Conservation (phyloP, 2,113 vertebrate genomes). For the Pseudopipra pipra region DNA sequence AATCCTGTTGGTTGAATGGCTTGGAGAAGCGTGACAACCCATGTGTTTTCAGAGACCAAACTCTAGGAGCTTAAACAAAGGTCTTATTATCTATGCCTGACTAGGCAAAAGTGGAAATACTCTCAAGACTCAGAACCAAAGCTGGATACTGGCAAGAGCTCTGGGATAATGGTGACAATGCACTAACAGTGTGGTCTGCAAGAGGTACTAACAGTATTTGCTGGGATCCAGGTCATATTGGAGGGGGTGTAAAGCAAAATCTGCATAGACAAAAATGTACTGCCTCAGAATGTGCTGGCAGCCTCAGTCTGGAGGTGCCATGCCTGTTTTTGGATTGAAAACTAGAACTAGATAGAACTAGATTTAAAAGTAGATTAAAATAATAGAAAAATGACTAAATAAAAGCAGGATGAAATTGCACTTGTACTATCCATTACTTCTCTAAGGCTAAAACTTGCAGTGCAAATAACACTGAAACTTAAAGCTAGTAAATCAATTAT, state of each 20-base stretch:
- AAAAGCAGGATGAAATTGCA: neutral
- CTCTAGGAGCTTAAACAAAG: constrained; percentile 8
- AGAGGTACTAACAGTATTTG: neutral
- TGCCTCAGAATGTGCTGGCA: neutral
- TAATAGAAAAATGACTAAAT: neutral
- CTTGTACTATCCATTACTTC: neutral
- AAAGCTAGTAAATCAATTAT: neutral
- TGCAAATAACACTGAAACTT: neutral
- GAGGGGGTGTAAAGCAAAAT: neutral
- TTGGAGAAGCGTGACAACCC: neutral
- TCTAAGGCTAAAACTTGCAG: neutral
- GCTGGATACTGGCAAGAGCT: neutral
- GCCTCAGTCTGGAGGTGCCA: neutral
- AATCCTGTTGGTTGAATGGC: neutral
- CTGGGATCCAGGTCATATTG: neutral
- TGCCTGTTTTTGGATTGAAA: neutral
- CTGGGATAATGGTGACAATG: neutral
- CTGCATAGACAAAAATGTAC: neutral
- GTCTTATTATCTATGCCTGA: neutral
- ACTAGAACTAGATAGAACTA: neutral
- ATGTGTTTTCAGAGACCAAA: neutral
- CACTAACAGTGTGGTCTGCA: neutral
- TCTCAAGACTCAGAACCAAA: neutral
- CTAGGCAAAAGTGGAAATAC: neutral
- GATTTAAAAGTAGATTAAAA: neutral